phyloP scores from a whole-genome alignment of 2,797 vertebrate genomes.

The Choloepus didactylus region DNA sequence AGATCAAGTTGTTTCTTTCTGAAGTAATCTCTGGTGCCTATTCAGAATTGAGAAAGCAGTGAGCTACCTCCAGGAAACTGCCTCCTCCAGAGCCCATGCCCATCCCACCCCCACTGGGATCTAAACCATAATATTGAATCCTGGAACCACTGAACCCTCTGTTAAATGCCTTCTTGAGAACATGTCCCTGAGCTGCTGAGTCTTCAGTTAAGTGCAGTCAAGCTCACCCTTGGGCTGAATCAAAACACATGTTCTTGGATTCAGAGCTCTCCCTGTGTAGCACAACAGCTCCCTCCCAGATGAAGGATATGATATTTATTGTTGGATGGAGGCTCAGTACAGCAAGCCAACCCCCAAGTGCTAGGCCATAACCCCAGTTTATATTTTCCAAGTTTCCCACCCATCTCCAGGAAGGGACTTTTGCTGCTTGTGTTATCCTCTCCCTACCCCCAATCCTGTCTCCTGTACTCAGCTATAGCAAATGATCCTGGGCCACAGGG shows the following conservation, averaged over 20 bases:
- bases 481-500: slow-evolving; percentile 15
- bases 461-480: slow-evolving; percentile 76
- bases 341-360: slow-evolving; percentile 56
- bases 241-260: slow-evolving; percentile 57
- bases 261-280: background rate
- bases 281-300: slow-evolving; percentile 26
- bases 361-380: slow-evolving; percentile 63
- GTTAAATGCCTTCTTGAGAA: background rate
- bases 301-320: slow-evolving; percentile 44
- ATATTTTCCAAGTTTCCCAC: slow-evolving; percentile 82
- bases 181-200: background rate
- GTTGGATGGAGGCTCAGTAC: slow-evolving; percentile 45
- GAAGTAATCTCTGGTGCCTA: background rate
- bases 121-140: background rate
- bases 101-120: background rate
- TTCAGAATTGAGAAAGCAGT: background rate
- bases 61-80: background rate
- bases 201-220: background rate
- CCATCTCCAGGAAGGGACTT: slow-evolving; percentile 84
- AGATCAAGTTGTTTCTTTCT: background rate
- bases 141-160: background rate
- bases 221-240: background rate
- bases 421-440: slow-evolving; percentile 69
- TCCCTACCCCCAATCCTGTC: slow-evolving; percentile 78
- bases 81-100: background rate